Evolutionary conservation across 2,888 invertebrate species (phyloP), one percentile per base, ranked within the genome.

Genomic region (Encarsia formosa): DNA sequence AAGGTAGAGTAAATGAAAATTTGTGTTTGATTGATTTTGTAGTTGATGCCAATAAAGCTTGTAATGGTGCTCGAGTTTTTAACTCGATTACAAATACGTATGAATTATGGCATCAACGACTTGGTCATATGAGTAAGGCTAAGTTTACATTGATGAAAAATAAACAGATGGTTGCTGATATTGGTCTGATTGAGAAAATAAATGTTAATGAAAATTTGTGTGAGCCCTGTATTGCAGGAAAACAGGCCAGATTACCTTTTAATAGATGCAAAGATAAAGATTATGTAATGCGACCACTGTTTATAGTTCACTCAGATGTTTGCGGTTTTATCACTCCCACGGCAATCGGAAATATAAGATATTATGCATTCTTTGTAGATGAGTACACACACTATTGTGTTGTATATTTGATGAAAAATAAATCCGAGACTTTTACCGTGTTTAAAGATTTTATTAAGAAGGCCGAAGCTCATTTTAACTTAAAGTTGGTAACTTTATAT

Each of bases 381-480:
- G n/a, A n/a, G n/a, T n/a, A n/a, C n/a, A n/a, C n/a, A n/a, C n/a
- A n/a, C n/a, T n/a, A n/a, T n/a, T n/a, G n/a, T n/a, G n/a, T n/a
- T n/a, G n/a, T n/a, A n/a, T n/a, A 57, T 38, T 44, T 54, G 41
- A 44, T 57, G n/a, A 40, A 31, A 37, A 46, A 34, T 26, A 58
- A 59, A 20, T 54, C 55, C 11, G 59, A 58, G 9, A 54, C 50
- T 4, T 51, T 51, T 48, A 9, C 22, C 24, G 22, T 31, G 6
- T 57, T 57, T 15, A 26, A 63, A 65, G 42, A 62, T 60, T 35
- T 69, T 69, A 59, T n/a, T n/a, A n/a, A n/a, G n/a, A n/a, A n/a
- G n/a, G n/a, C n/a, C n/a, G n/a, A n/a, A n/a, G n/a, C n/a, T 32
- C 50, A 55, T 55, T 51, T 57, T 35, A 52, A 51, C 39, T 22